Evolutionary conservation across 2,888 invertebrate genomes (phyloP), one percentile per base, ranked within the genome.

Genomic region (Eulithis prunata): DNA sequence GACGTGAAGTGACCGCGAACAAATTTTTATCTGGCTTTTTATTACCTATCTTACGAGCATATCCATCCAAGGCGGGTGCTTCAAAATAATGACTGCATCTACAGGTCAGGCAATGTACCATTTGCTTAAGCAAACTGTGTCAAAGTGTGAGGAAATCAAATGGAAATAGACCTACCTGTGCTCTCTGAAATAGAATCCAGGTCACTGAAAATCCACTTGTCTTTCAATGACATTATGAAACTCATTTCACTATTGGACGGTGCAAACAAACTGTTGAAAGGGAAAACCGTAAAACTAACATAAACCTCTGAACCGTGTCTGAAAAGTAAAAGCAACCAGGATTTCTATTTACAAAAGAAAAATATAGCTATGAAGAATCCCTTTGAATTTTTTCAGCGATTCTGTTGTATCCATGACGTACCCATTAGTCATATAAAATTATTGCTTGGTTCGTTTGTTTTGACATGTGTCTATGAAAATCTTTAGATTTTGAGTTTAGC

Each of bases 151-250:
- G 78, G 83, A 85, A 87, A 85, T 82, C 75, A 76, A 82, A 78
- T 84, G 73, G 77, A 85, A 86, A 86, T 86, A 85, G 83, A 80
- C 69, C 77, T 82, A 83, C 84, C 84, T 86, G 83, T 72, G 76
- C 74, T 79, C 66, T 65, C 60, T 64, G 73, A 80, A 85, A 84
- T 83, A 86, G 81, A 78, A 86, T 81, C 54, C 81, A 71, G 86
- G 87, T 78, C 83, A 72, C 70, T 49, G 64, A 64, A 68, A 63
- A 62, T 21, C 57, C 47, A 68, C 60, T 64, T 58, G 67, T 63
- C 55, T 63, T 66, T 64, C 67, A 69, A 71, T 76, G 72, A 73
- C 68, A 75, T 60, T 64, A 63, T 69, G 58, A 46, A 57, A 52
- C 52, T 54, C 54, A 47, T 54, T 66, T 64, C 11, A 49, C 49